Percentiles rank a stretch among this genome's conserved stretches.
phyloP scores from a whole-genome alignment of 2,888 invertebrate species.

The Entomobrya proxima region DNA sequence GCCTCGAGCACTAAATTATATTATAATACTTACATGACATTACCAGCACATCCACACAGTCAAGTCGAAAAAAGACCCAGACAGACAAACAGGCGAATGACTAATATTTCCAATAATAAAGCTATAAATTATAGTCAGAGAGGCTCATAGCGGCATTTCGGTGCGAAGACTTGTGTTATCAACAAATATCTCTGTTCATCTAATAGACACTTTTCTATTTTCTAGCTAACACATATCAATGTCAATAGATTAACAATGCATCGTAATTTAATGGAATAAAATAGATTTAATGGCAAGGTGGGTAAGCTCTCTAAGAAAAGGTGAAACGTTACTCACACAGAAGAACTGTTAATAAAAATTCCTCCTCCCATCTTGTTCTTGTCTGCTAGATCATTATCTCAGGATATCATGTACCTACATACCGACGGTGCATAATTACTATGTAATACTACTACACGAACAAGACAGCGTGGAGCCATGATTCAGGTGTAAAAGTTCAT shows the following conservation, averaged over 20 bases:
- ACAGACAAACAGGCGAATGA: constrained; percentile 21
- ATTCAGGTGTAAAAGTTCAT: constrained; percentile 32
- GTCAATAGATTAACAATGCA: neutral
- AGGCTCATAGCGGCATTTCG: neutral
- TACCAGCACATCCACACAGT: no score
- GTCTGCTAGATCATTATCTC: neutral
- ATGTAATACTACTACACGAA: neutral
- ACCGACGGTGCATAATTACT: neutral
- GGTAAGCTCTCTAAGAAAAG: neutral
- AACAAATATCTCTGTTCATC: neutral
- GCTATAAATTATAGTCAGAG: neutral
- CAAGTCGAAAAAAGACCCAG: neutral
- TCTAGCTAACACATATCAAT: no score
- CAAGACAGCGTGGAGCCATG: neutral
- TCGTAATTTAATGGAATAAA: neutral
- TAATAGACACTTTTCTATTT: no score
- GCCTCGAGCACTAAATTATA: neutral
- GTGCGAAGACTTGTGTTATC: neutral
- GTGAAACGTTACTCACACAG: neutral
- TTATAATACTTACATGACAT: neutral
- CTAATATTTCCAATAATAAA: neutral
- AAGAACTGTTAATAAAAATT: constrained; percentile 6
- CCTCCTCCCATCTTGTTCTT: neutral
- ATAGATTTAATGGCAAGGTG: neutral
- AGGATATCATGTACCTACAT: neutral